Base-by-base conservation (phyloP, 2,797 vertebrate species). In the Lagodon rhomboides region DNA sequence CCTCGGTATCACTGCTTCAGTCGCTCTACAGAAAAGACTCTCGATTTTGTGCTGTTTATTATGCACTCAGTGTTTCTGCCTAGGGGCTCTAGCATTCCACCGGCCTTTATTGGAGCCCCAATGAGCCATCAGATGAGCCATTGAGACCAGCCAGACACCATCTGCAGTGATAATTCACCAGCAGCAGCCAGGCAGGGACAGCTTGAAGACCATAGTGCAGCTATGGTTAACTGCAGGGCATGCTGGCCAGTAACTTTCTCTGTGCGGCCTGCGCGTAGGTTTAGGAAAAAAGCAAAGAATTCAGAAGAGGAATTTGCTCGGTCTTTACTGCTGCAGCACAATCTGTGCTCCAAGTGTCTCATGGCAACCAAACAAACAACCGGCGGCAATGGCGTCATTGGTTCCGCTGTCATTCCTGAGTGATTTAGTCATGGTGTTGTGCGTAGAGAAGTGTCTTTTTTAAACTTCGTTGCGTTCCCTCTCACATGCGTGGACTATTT, bases 321-420 rank as follows among this genome's bases (percentile, higher is more conserved):
- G 56, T 49, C 67, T 85, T 89, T 78, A 54, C 79, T 75, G 72
- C 69, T 69, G 66, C 77, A 70, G 82, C 79, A 80, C 84, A 84
- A 80, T 71, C 72, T 64, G 73, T 83, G 79, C 85, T 70, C 34
- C 27, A 85, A 84, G 85, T 75, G 82, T 89, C 73, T 92, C 94
- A 90, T 92, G 78, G 93, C 93, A 95, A 95, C 94, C 86, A 90
- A 94, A 93, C 93, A 95, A 95, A 94, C 85, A 92, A 72, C 87
- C 25, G 25, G 81, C 80, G 68, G 65, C 56, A 73, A 77, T 92
- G 92, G 92, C 89, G 91, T 95, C 93, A 94, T 73, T 64, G 78
- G 88, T 94, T 91, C 91, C 82, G 87, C 75, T 89, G 86, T 91
- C 93, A 95, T 95, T 95, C 94, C 94, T 89, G 77, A 88, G 85